Percentiles rank a stretch among this genome's conserved stretches.
Evolutionary conservation across 53 echinoderm and acorn worm genomes (phyloP).

Genomic region (Actinopyga echinites): DNA sequence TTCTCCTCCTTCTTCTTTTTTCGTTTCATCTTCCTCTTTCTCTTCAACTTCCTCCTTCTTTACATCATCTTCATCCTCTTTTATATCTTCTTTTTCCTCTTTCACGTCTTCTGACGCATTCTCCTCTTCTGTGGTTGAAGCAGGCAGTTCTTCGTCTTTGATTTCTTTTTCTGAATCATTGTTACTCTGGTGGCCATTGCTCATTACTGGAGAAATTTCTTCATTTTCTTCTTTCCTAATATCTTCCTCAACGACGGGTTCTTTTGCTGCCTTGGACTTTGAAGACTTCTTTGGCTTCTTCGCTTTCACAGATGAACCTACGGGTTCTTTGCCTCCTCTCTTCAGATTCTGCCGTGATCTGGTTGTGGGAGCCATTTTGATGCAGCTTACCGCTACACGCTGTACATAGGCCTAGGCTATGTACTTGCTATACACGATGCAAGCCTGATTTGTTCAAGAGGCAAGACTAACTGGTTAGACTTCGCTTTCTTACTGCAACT

Average conservation of each 20-base stretch:
- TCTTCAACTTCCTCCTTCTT: not conserved
- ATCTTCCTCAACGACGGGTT: not conserved
- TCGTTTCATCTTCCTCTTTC: slow-evolving; percentile 10
- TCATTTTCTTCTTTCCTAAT: not conserved
- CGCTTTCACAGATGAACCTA: not conserved
- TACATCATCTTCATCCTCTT: not conserved
- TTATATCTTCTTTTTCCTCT: not conserved
- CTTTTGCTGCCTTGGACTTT: not conserved
- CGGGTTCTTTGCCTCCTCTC: not conserved
- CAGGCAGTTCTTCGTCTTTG: not conserved
- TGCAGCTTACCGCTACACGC: too few relatives aligned
- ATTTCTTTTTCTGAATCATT: not conserved
- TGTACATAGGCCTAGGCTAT: too few relatives aligned
- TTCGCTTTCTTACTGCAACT: too few relatives aligned
- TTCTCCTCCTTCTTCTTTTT: not conserved
- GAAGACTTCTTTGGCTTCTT: not conserved
- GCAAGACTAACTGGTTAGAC: too few relatives aligned
- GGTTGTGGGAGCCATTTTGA: not conserved
- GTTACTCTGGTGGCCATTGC: not conserved
- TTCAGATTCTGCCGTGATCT: not conserved
- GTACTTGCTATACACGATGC: too few relatives aligned
- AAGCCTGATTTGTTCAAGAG: too few relatives aligned
- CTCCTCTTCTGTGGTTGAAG: slow-evolving; percentile 28
- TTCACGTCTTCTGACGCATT: not conserved
- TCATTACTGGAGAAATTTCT: not conserved